Evolutionary conservation across 2,113 vertebrate species (phyloP).

Genomic region (Myotis davidii): DNA sequence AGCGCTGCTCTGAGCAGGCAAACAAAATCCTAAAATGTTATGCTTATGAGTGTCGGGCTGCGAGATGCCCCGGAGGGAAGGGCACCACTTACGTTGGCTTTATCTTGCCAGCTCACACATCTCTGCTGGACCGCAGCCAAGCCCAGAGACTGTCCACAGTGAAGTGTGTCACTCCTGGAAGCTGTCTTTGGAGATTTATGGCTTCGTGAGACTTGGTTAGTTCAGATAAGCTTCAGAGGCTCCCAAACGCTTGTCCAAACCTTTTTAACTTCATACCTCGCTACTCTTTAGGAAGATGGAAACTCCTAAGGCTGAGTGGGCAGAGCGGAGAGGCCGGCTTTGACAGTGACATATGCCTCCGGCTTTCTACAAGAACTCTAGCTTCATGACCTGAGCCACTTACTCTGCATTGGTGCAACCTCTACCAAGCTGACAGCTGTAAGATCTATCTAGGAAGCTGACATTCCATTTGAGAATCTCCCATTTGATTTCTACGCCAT

Average conservation of each 20-base stretch:
- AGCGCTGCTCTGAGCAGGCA: background rate
- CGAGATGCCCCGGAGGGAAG: background rate
- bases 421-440: background rate
- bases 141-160: background rate
- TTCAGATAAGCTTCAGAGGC: constrained; percentile 56
- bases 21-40: background rate
- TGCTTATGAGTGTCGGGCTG: background rate
- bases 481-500: background rate
- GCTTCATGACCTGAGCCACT: background rate
- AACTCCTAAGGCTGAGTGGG: background rate
- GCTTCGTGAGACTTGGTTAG: background rate
- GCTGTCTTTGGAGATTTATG: constrained; percentile 36
- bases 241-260: constrained; percentile 48
- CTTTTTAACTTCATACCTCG: constrained; percentile 53
- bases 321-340: background rate
- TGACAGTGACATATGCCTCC: background rate
- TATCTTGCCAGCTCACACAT: background rate
- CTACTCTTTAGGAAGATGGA: constrained; percentile 10
- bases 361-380: background rate
- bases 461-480: background rate
- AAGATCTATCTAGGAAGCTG: background rate
- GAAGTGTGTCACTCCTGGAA: background rate
- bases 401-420: background rate
- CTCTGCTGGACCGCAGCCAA: background rate
- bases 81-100: background rate